These are phyloP conservation scores for Drosophila dunni DNA, from an alignment of 1,140 invertebrate genomes.

Conservation along the genomic window DNA sequence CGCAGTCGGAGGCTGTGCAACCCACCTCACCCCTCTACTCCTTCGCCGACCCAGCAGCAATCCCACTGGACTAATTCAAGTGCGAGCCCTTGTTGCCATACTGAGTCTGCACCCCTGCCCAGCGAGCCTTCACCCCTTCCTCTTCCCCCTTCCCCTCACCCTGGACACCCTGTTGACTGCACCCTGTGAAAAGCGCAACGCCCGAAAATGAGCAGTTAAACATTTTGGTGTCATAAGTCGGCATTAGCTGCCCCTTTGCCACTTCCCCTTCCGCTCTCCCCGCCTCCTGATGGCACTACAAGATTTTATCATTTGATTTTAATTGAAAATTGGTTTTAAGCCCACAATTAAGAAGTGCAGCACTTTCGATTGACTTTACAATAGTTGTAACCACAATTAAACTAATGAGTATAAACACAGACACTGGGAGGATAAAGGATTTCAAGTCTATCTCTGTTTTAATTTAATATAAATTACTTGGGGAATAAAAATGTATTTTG, in stretches of 20 bases:
- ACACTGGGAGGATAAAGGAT: too few species aligned
- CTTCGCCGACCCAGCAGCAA: slow-evolving; percentile 14
- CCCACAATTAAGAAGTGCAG: not conserved
- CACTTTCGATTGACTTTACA: not conserved
- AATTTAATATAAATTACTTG: too few species aligned
- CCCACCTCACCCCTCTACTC: slow-evolving; percentile 36
- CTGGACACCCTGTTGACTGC: not conserved
- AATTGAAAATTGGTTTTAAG: slow-evolving; percentile 34
- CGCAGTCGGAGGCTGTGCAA: slow-evolving; percentile 26
- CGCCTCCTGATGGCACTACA: not conserved
- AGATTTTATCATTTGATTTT: not conserved
- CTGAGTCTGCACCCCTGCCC: not conserved
- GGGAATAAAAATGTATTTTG: too few species aligned
- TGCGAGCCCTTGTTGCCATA: slow-evolving; percentile 76
- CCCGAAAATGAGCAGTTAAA: slow-evolving; percentile 81
- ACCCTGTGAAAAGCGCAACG: slow-evolving; percentile 56
- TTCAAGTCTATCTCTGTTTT: too few species aligned
- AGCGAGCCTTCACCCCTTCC: not conserved
- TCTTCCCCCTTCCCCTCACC: not conserved
- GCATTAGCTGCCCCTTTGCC: slow-evolving; percentile 52
- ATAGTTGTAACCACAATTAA: too few species aligned
- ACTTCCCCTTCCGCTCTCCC: not conserved
- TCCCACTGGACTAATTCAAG: slow-evolving; percentile 79
- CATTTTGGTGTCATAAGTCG: slow-evolving; percentile 84
- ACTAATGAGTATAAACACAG: too few species aligned